A percentile compares a stretch with the other conserved stretches of the same genome.
phyloP scores from a whole-genome alignment of 2,888 invertebrate genomes.

The Zhuqinia jingwanae region DNA sequence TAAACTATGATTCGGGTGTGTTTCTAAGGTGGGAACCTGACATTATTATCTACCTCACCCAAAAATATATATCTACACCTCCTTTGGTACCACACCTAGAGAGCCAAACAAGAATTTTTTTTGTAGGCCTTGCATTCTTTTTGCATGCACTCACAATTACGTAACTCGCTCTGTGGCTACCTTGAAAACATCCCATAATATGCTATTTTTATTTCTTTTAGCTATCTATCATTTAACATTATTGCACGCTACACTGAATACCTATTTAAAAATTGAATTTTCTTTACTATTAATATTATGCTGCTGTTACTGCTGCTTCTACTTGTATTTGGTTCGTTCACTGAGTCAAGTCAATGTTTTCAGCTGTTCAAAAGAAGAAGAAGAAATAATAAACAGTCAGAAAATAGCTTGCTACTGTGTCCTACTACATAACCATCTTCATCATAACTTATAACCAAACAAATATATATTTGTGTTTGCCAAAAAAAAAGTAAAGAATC shows the following conservation, averaged over 20 bases:
- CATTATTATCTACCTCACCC: no score
- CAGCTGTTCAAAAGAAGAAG: background rate
- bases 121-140: background rate
- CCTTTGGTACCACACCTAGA: no score
- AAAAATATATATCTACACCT: no score
- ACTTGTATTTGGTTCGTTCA: no score
- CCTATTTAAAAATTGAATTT: background rate
- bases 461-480: background rate
- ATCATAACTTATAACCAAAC: background rate
- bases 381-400: background rate
- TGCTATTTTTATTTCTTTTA: background rate
- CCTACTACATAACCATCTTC: background rate
- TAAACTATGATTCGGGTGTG: no score
- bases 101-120: background rate
- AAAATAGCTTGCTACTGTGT: background rate
- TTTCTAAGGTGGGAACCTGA: no score
- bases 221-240: constrained; percentile 13
- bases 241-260: constrained; percentile 5
- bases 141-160: background rate
- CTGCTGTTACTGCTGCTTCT: no score
- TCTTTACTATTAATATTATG: no score
- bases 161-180: background rate
- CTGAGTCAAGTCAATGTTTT: no score
- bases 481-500: background rate
- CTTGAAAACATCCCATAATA: background rate